Base-by-base conservation (phyloP, 2,113 vertebrate species). In the Ameiurus melas region DNA sequence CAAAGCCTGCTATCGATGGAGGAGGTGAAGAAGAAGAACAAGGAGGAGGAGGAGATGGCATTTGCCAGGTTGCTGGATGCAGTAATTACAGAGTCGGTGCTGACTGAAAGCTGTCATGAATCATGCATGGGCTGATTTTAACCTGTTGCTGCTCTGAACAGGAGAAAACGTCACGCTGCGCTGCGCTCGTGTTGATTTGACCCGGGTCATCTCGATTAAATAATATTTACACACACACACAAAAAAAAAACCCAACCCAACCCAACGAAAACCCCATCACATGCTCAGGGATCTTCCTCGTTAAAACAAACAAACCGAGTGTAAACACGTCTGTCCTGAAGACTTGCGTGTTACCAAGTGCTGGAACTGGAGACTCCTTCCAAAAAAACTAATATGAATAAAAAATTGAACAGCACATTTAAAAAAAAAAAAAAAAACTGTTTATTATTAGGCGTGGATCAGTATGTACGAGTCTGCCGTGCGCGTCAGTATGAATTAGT, bases 41-140 rank as follows among this genome's bases (percentile, higher is more conserved):
- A 0, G 53, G 14, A 36, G 70, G n/a, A 30, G 36, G 20, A 86
- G 88, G 86, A 89, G 83, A 81, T 64, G 81, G 85, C 80, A 71
- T 57, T 86, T 80, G 86, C 78, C 70, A 82, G 78, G 79, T 60
- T 58, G 75, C 33, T 62, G 84, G 86, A 87, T 87, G 91, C 83
- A 89, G 90, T 90, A 91, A 92, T 92, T 89, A 90, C 85, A 79
- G 82, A 80, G 68, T 77, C 66, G 57, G 47, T n/a, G 89, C 88
- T 27, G 86, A 84, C 89, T 73, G 87, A 86, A 88, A 83, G 70
- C 73, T 60, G 87, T 71, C 89, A 89, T 90, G 90, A 90, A 89
- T 86, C 87, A 90, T 90, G 87, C 71, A 91, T 89, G 68, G 22
- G 27, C 57, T 55, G 77, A 53, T 77, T 87, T 62, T 58, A 79